Evolutionary conservation across 1,140 invertebrate genomes (phyloP).

Genomic region (Zaprionus davidi): DNA sequence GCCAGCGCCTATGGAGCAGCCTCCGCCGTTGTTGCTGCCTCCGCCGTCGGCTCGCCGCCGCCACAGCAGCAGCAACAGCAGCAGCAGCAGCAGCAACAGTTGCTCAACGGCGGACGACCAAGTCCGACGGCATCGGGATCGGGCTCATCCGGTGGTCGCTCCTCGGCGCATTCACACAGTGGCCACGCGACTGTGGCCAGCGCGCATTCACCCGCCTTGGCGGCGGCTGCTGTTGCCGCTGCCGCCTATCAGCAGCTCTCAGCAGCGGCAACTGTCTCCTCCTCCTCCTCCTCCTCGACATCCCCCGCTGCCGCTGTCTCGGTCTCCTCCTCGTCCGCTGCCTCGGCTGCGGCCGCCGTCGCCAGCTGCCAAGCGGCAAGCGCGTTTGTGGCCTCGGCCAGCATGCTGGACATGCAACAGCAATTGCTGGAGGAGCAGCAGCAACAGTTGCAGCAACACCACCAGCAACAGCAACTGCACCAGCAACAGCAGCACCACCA

Average conservation of each 20-base stretch:
- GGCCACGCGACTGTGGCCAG: constrained; percentile 53
- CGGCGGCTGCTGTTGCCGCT: constrained; percentile 52
- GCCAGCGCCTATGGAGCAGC: constrained; percentile 78
- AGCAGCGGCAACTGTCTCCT: constrained; percentile 20
- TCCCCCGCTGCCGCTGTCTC: constrained; percentile 22
- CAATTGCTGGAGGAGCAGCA: constrained; percentile 59
- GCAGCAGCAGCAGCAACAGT: constrained; percentile 60
- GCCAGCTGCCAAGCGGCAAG: constrained; percentile 46
- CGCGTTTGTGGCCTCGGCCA: constrained; percentile 58
- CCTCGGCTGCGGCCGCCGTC: constrained; percentile 45
- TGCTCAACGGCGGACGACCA: constrained; percentile 62
- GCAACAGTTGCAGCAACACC: constrained; percentile 52
- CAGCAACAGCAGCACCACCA: constrained; percentile 44
- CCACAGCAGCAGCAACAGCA: constrained; percentile 45
- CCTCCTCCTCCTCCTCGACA: background rate
- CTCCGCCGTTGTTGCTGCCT: constrained; percentile 41
- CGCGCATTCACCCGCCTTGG: constrained; percentile 81
- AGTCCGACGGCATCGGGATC: constrained; percentile 79
- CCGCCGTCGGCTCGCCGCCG: constrained; percentile 48
- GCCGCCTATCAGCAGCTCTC: constrained; percentile 67
- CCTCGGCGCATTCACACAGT: constrained; percentile 75
- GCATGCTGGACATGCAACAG: constrained; percentile 78
- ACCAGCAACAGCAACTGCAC: constrained; percentile 51
- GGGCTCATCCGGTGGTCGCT: constrained; percentile 74
- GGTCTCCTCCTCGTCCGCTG: constrained; percentile 32